A percentile compares a stretch with the other conserved stretches of the same genome.
These are phyloP conservation scores for Eptesicus fuscus DNA, from an alignment of 2,113 vertebrate genomes.

Conservation along the genomic window DNA sequence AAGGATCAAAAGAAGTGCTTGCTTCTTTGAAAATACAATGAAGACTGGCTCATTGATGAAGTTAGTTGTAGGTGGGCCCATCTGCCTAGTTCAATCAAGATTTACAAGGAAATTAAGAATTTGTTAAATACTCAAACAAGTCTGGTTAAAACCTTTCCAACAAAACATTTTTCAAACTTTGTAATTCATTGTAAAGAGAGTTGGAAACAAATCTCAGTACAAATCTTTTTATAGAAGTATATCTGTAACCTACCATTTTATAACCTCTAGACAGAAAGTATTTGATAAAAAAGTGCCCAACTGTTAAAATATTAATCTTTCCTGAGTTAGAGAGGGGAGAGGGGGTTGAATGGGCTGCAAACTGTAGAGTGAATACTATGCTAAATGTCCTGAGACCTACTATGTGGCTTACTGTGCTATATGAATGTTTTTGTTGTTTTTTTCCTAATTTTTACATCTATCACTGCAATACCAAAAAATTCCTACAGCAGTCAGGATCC, in stretches of 20 bases:
- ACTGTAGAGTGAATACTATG: not conserved
- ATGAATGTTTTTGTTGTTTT: not conserved
- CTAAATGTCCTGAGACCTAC: not conserved
- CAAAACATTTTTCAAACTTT: not conserved
- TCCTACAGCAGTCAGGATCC: not conserved
- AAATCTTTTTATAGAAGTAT: not conserved
- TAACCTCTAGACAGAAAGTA: not conserved
- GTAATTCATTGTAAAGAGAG: not conserved
- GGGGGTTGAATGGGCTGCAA: not conserved
- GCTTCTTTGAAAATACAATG: conserved; percentile 15
- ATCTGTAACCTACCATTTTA: not conserved
- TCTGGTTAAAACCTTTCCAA: not conserved
- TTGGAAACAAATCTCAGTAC: not conserved
- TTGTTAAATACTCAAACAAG: not conserved
- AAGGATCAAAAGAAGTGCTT: conserved; percentile 7
- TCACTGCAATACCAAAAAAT: not conserved
- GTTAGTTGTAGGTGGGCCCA: not conserved
- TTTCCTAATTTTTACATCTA: not conserved
- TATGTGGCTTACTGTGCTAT: not conserved
- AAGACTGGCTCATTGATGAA: not conserved
- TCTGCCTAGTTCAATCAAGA: not conserved
- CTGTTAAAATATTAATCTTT: not conserved
- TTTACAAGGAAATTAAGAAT: not conserved
- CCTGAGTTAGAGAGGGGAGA: not conserved
- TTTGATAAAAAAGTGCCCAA: not conserved